Percentiles rank a stretch among this genome's conserved stretches.
phyloP scores from a whole-genome alignment of 2,797 vertebrate genomes.

The Parotocinclus haroldoi region DNA sequence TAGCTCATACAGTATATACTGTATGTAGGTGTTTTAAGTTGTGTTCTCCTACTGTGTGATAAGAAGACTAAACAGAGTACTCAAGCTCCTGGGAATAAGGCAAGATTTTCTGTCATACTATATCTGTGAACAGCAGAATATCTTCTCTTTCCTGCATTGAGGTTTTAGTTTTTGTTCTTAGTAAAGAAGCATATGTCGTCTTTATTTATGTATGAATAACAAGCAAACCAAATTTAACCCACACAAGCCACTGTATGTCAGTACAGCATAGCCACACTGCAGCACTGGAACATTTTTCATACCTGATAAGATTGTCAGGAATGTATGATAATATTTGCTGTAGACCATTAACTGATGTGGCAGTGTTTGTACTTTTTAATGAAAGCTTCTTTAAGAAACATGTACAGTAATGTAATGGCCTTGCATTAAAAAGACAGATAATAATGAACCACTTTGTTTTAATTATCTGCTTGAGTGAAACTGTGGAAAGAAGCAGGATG shows the following conservation, averaged over 20 bases:
- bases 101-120: constrained; percentile 12
- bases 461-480: constrained; percentile 34
- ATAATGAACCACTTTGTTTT: constrained; percentile 34
- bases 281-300: neutral
- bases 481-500: constrained; percentile 21
- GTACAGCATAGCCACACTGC: neutral
- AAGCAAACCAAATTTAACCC: neutral
- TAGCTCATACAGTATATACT: too few species aligned
- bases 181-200: constrained; percentile 12
- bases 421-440: constrained; percentile 19
- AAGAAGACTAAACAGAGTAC: constrained; percentile 1
- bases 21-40: constrained; percentile 1
- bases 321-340: constrained; percentile 9
- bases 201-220: constrained; percentile 26
- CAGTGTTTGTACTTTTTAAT: constrained; percentile 29
- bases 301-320: neutral
- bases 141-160: neutral
- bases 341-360: constrained; percentile 3
- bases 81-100: constrained; percentile 11
- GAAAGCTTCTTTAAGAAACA: constrained; percentile 6
- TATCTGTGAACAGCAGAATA: constrained; percentile 13
- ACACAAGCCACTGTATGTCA: neutral
- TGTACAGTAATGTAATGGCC: constrained; percentile 21
- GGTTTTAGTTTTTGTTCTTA: constrained; percentile 10
- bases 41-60: constrained; percentile 24